Conservation (phyloP, 2,888 invertebrate genomes). For the Pedicia rivosa region DNA sequence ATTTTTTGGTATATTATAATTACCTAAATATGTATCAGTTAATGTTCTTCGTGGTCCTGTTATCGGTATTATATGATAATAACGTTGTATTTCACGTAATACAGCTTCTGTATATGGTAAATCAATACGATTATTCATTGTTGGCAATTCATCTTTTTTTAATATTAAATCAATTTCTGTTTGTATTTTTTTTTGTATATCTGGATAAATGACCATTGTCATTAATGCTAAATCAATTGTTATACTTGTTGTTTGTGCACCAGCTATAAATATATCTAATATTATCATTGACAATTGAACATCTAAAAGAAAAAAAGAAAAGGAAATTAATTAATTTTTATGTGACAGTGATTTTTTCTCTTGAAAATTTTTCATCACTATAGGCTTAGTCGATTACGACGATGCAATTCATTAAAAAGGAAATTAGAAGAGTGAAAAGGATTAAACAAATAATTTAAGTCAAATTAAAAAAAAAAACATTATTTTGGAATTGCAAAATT, state of each 20-base stretch:
- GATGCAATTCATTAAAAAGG: no score
- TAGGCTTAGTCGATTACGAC: no score
- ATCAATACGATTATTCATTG: conserved; percentile 27
- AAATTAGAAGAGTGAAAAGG: no score
- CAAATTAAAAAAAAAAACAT: no score
- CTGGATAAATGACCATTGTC: conserved; percentile 38
- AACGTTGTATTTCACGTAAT: conserved; percentile 39
- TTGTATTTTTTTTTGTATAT: conserved; percentile 40
- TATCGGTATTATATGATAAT: conserved; percentile 36
- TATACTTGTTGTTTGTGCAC: conserved; percentile 44
- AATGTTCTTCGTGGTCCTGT: conserved; percentile 39
- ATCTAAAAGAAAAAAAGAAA: conserved; percentile 30
- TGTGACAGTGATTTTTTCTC: no score
- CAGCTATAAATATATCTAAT: conserved; percentile 51
- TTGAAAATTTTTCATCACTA: no score
- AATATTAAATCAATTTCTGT: conserved; percentile 34
- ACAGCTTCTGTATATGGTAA: conserved; percentile 38
- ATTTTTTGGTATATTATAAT: conserved; percentile 38
- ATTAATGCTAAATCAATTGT: conserved; percentile 45
- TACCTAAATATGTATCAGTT: conserved; percentile 34
- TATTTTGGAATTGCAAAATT: no score
- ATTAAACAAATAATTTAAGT: no score
- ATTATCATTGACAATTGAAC: conserved; percentile 47
- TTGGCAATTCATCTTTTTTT: conserved; percentile 15
- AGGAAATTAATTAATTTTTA: no score